Evolutionary conservation across 2,888 invertebrate genomes (phyloP).

Genomic region (Aricia artaxerxes): DNA sequence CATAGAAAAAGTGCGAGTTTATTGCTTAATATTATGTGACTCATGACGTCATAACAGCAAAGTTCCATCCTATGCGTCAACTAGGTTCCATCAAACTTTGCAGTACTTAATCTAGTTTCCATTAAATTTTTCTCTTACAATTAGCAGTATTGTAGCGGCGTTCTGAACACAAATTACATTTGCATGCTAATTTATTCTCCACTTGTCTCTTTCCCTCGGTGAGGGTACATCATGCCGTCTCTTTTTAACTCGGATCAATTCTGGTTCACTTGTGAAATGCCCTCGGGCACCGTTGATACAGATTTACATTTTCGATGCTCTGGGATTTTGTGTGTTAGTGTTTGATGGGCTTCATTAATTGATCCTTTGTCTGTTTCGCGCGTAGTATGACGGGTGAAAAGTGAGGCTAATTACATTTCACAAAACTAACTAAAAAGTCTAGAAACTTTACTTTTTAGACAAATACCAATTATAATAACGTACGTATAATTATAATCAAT

Average conservation of each 20-base stretch:
- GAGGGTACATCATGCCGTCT: not conserved
- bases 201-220: not conserved
- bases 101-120: not conserved
- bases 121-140: not conserved
- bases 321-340: not conserved
- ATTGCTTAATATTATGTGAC: not conserved
- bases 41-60: not conserved
- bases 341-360: not conserved
- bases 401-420: too few species aligned
- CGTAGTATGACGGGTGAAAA: too few species aligned
- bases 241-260: constrained; percentile 1
- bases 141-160: constrained; percentile 8
- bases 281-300: not conserved
- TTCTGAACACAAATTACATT: constrained; percentile 25
- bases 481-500: too few species aligned
- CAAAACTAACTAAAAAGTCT: too few species aligned
- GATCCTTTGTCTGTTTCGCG: not conserved
- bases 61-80: too few species aligned
- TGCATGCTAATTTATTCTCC: constrained; percentile 4
- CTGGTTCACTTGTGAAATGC: not conserved
- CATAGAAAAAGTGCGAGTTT: too few species aligned
- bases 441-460: too few species aligned
- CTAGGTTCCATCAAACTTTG: not conserved
- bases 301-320: not conserved
- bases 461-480: too few species aligned